Base-by-base conservation (phyloP, 1,140 invertebrate genomes). In the Semibalanus balanoides region DNA sequence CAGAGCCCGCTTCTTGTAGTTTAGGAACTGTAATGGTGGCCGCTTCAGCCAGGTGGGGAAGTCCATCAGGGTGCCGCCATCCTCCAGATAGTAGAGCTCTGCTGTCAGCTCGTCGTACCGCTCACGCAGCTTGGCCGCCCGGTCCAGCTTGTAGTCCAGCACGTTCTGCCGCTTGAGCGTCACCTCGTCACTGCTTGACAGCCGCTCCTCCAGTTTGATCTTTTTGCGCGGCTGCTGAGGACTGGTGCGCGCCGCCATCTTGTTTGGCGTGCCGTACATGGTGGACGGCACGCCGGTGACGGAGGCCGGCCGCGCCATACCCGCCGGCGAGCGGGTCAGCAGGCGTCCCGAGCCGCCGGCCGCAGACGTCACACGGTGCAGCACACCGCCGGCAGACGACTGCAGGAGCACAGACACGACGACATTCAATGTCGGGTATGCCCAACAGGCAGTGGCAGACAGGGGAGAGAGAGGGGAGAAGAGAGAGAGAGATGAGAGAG, bases 41-140 rank as follows among this genome's bases (percentile, higher is more conserved):
- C 89, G 86, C 83, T 93, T 94, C 78, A 89, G 89, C 91, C 93
- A 96, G 43, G 87, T 84, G 80, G 88, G 87, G 83, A 90, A 93
- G 82, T 96, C 94, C 88, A 94, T 91, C 84, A 95, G 89, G 83
- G 94, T 94, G 64, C 92, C 92, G 78, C 91, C 90, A 80, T 88
- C 88, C 84, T 94, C 90, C 71, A 96, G 86, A 83, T 93, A 95
- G 85, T 90, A 96, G 75, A 91, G 84, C 85, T 96, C 94, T 74
- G 91, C 88, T 79, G 92, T 87, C 84, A 91, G 89, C 81, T 95
- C 93, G 79, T 89, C 88, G 84, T 93, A 93, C 81, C 85, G 87
- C 31, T 87, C 87, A 25, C 51, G 51, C 7, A 64, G 51, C 14
- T 25, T 64, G 14, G 51, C 51, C 51, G 22, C 11, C 51, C 22